Conservation (phyloP, 1,140 invertebrate genomes). For the Nebria ingens region DNA sequence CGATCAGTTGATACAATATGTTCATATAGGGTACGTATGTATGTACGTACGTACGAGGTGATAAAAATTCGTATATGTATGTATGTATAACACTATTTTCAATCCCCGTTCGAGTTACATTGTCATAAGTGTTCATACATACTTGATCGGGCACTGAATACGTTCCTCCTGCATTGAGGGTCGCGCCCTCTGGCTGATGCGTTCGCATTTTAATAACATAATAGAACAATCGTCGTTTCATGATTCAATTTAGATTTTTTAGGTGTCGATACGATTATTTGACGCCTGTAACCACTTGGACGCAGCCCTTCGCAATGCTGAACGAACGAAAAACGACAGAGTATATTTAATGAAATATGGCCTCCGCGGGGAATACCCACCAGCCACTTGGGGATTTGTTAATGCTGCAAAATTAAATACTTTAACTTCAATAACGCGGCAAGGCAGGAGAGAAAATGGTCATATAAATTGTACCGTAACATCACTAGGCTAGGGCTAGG, state of each 20-base stretch:
- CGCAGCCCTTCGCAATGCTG: too few species aligned
- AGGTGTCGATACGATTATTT: conserved; percentile 31
- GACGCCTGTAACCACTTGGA: conserved; percentile 30
- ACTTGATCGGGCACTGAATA: conserved; percentile 31
- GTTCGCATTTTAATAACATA: conserved; percentile 23
- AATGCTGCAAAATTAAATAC: conserved; percentile 25
- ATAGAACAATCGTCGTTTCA: conserved; percentile 27
- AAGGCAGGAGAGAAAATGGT: too few species aligned
- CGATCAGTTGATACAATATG: too few species aligned
- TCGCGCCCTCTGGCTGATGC: conserved; percentile 22
- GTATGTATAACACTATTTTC: conserved; percentile 18
- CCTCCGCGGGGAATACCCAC: conserved; percentile 23
- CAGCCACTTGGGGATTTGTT: not conserved
- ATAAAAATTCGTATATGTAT: not conserved
- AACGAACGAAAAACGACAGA: conserved; percentile 7
- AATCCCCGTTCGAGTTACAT: conserved; percentile 18
- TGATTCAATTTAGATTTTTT: conserved; percentile 36
- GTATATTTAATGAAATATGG: conserved; percentile 34
- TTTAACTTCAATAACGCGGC: conserved; percentile 27
- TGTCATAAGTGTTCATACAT: conserved; percentile 32
- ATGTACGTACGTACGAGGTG: too few species aligned
- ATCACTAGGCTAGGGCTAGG: too few species aligned
- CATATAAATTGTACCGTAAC: too few species aligned
- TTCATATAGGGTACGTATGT: not conserved
- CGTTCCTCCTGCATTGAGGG: conserved; percentile 26